phyloP scores from a whole-genome alignment of 1,140 invertebrate species.

The Lasaia peninsularis region DNA sequence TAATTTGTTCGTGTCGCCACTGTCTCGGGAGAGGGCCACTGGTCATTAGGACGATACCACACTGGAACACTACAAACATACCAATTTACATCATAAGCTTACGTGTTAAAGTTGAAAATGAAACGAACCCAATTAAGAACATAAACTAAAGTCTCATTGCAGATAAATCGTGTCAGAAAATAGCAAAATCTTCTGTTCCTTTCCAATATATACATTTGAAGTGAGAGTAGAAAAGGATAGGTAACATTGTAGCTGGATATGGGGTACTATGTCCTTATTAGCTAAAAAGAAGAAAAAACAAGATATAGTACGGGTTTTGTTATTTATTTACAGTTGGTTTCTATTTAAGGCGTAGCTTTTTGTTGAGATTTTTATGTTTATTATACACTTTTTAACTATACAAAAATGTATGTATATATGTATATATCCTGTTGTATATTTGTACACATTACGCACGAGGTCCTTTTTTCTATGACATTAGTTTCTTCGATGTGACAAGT shows the following conservation, averaged over 20 bases:
- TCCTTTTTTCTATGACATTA: too few relatives aligned
- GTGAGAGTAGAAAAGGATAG: background rate
- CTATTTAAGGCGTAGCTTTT: background rate
- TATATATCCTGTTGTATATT: background rate
- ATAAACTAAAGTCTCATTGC: conserved; percentile 21
- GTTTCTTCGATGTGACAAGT: too few relatives aligned
- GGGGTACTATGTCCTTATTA: conserved; percentile 3
- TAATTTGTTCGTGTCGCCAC: conserved; percentile 53
- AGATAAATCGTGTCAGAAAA: conserved; percentile 27
- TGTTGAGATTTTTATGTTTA: background rate
- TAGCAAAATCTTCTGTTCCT: conserved; percentile 1
- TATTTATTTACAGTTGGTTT: background rate
- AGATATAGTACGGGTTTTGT: conserved; percentile 2
- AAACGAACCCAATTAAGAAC: background rate
- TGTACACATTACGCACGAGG: too few relatives aligned
- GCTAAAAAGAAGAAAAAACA: background rate
- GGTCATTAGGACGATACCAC: conserved; percentile 27
- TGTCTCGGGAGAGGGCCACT: conserved; percentile 33
- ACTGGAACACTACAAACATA: background rate
- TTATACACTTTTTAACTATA: too few relatives aligned
- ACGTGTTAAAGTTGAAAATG: background rate
- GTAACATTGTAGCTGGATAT: background rate
- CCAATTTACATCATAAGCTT: background rate
- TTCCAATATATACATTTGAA: background rate
- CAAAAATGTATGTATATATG: background rate